Base-by-base conservation (phyloP, 2,113 vertebrate genomes). In the Engystomops pustulosus region DNA sequence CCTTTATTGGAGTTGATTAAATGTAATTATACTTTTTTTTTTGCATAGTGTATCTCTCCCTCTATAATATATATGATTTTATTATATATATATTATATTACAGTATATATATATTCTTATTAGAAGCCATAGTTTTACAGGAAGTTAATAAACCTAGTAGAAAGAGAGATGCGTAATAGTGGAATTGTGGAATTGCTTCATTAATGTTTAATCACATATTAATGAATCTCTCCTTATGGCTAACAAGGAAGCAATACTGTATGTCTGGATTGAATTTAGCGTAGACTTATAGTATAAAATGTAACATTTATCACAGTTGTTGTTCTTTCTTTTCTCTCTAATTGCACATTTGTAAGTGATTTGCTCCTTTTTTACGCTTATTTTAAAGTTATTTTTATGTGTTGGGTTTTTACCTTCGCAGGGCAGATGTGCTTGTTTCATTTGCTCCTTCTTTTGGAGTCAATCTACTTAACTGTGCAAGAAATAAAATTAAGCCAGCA, bases 181-280 rank as follows among this genome's bases (percentile, higher is more conserved):
- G 8, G 10, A 34, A 77, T 77, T 36, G 51, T 14, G 8, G 10
- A 34, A 77, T 77, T 36, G 32, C 49, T 55, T 77, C 74, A 77
- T 55, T 77, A 55, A n/a, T 77, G 32, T 77, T 77, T 75, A 75
- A 77, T 55, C 74, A 77, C 11, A 1, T 1, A 4, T 53, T 77
- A 55, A 77, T 55, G 30, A 55, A 77, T 36, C 20, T 72, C 74
- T 32, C 74, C 49, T 55, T 23, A 77, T 55, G 32, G 49, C 49
- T 77, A 77, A 77, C 51, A 77, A 55, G 47, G 74, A 30, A 77
- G 30, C 30, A 53, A 76, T 76, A n/a, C n/a, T n/a, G n/a, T n/a
- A 53, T 74, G 38, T n/a, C 38, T 71, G 36, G 68, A 71, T 4
- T 44, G 23, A 74, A 74, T 49, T 18, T 30, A n/a, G 25, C 71